Percentiles rank a stretch among this genome's conserved stretches.
phyloP scores from a whole-genome alignment of 1,140 invertebrate species.

The Ostrea denselamellosa region DNA sequence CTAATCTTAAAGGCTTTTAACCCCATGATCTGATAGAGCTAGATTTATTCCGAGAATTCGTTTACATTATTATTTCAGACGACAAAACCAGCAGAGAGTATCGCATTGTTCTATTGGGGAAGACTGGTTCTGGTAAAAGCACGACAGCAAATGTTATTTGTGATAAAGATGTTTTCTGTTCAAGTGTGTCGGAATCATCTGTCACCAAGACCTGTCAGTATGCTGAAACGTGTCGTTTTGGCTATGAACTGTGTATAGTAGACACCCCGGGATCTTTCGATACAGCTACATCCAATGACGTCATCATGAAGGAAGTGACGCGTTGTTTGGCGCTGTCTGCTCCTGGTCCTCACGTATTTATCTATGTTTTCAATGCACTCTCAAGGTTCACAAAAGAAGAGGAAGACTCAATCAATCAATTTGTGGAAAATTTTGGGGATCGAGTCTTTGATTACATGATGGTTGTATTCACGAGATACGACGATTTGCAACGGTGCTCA shows the following conservation, averaged over 20 bases:
- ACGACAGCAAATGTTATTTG: constrained; percentile 56
- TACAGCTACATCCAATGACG: constrained; percentile 30
- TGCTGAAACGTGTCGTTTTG: constrained; percentile 44
- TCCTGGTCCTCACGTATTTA: constrained; percentile 57
- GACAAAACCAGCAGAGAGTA: constrained; percentile 21
- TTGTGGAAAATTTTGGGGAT: constrained; percentile 53
- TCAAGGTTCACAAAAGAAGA: constrained; percentile 51
- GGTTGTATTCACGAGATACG: constrained; percentile 54
- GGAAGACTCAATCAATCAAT: constrained; percentile 38
- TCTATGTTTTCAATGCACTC: constrained; percentile 46
- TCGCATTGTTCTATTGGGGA: constrained; percentile 54
- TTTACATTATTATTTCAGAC: background rate
- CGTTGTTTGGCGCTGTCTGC: constrained; percentile 41
- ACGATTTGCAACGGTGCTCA: constrained; percentile 3
- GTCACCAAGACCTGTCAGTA: constrained; percentile 35
- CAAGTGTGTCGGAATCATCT: background rate
- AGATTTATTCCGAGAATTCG: too few species aligned
- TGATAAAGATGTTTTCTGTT: constrained; percentile 40
- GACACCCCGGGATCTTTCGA: constrained; percentile 58
- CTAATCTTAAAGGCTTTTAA: too few species aligned
- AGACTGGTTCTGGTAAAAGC: constrained; percentile 59
- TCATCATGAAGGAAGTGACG: constrained; percentile 39
- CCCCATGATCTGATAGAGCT: too few species aligned
- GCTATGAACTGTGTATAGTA: constrained; percentile 47
- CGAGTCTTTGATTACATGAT: constrained; percentile 45